A percentile compares a stretch with the other conserved stretches of the same genome.
phyloP scores from a whole-genome alignment of 2,888 invertebrate genomes.

The Gastracanthus pulcherrimus region DNA sequence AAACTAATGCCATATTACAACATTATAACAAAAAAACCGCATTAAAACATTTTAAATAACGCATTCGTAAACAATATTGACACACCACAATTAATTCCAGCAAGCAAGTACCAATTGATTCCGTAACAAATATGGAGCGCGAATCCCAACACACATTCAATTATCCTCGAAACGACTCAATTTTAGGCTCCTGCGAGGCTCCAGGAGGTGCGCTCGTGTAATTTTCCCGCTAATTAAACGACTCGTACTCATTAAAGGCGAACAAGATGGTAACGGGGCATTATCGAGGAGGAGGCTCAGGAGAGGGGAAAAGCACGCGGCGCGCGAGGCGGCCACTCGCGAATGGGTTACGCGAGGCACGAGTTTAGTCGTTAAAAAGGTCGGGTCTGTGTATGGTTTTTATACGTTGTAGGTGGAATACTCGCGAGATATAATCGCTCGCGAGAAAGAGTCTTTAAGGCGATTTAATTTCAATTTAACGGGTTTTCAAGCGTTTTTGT shows the following conservation, averaged over 20 bases:
- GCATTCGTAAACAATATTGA: too few species aligned
- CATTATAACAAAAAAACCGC: too few species aligned
- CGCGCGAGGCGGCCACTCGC: background rate
- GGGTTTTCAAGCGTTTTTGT: too few species aligned
- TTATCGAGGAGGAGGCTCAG: too few species aligned
- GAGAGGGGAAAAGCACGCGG: constrained; percentile 48
- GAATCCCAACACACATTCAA: background rate
- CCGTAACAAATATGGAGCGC: background rate
- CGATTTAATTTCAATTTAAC: too few species aligned
- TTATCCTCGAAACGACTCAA: constrained; percentile 29
- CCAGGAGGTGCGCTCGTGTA: background rate
- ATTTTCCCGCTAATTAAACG: constrained; percentile 50
- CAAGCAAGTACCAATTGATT: background rate
- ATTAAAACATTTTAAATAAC: too few species aligned
- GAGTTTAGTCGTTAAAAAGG: background rate
- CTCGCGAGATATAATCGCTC: constrained; percentile 15
- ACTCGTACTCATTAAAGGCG: constrained; percentile 28
- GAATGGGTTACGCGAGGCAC: constrained; percentile 33
- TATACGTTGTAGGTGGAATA: background rate
- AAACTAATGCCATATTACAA: too few species aligned
- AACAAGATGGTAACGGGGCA: constrained; percentile 52
- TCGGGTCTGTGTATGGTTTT: background rate
- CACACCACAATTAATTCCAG: background rate
- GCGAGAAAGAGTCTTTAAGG: too few species aligned
- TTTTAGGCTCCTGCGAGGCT: constrained; percentile 16